Base-by-base conservation (phyloP, 2,113 vertebrate genomes). In the Vidua macroura region DNA sequence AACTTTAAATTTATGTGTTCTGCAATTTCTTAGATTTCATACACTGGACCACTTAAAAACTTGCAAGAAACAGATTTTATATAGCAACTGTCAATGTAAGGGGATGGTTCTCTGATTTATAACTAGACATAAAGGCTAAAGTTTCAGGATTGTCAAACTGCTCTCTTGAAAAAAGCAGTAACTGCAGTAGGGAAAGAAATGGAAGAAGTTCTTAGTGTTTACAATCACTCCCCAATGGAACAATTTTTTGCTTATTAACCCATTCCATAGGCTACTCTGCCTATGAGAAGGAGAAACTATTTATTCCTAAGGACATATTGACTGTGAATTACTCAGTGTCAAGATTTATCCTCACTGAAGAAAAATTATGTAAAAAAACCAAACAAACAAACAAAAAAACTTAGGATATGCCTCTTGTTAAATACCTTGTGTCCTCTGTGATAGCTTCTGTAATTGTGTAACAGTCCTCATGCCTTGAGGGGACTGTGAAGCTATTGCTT, bases 11-110 rank as follows among this genome's bases (percentile, higher is more conserved):
- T 92, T 92, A 93, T 89, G 70, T 73, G 39, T 87, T 80, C 56
- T 91, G 15, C 39, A 94, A 95, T 95, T 95, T 95, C 87, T 97
- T 96, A 75, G 62, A 94, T 96, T 97, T 96, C 86, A 78, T 96
- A 60, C 60, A 41, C 46, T 93, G 69, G 85, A 92, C 48, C 62
- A 92, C 90, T 97, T 96, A 75, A 88, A 94, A 90, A 49, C 66
- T 80, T 94, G 55, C 91, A 96, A 96, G 83, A 86, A 81, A 91
- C 15, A 58, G 30, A 83, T 97, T 97, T 97, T 95, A 46, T 90
- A 83, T 62, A 94, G 55, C 73, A 96, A 84, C 64, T 94, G 70
- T 83, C 94, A 96, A 72, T 39, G 60, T 58, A 96, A 92, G 30
- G 41, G 75, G 73, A 86, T 33, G 13, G 52, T 83, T 85, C 75